Conservation (phyloP, 2,113 vertebrate species). For the Telmatochromis sp. region DNA sequence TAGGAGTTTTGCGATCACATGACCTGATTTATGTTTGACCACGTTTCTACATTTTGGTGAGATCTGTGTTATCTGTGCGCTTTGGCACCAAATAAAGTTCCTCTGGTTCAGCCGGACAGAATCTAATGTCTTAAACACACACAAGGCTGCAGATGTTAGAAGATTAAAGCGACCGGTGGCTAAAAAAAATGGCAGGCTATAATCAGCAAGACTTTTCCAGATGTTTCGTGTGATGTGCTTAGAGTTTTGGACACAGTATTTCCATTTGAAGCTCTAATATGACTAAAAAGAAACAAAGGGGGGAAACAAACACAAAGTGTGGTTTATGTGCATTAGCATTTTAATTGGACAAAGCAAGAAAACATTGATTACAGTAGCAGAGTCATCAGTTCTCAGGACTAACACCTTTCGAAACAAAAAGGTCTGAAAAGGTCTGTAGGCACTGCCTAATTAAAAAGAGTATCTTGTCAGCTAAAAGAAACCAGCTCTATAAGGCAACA, state of each 20-base stretch:
- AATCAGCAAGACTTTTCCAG: background rate
- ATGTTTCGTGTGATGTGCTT: background rate
- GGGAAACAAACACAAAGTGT: background rate
- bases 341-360: slow-evolving; percentile 76
- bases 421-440: slow-evolving; percentile 66
- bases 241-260: background rate
- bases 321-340: slow-evolving; percentile 67
- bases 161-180: background rate
- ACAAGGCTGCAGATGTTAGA: background rate
- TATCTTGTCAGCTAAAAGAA: slow-evolving; percentile 66
- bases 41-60: background rate
- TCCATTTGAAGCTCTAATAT: background rate
- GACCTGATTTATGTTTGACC: background rate
- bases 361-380: slow-evolving; percentile 72
- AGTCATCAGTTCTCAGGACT: slow-evolving; percentile 64
- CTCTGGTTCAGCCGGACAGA: background rate
- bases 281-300: background rate
- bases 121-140: background rate
- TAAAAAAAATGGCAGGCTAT: background rate
- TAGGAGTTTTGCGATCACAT: background rate
- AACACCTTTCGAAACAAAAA: slow-evolving; percentile 63
- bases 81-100: background rate
- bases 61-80: background rate
- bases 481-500: slow-evolving; percentile 72
- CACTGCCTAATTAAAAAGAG: slow-evolving; percentile 69